These are phyloP conservation scores for Uria lomvia DNA, from an alignment of 2,113 vertebrate species.

Conservation along the genomic window DNA sequence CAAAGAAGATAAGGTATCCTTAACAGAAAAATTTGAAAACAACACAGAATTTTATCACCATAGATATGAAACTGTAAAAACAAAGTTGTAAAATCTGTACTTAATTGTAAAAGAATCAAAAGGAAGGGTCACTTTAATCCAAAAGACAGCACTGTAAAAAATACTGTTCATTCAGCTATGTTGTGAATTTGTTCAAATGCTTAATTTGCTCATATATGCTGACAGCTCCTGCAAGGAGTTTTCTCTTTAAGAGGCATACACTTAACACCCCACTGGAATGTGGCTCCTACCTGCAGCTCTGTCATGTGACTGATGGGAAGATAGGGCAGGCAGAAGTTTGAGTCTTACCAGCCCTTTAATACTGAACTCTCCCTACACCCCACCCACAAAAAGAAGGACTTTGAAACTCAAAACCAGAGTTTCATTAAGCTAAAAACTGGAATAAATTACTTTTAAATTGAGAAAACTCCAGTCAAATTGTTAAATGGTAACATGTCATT, in stretches of 20 bases:
- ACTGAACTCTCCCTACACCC: not conserved
- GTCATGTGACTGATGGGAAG: not conserved
- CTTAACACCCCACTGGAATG: not conserved
- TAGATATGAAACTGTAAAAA: not conserved
- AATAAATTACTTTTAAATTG: not conserved
- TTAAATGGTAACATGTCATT: not conserved
- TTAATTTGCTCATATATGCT: not conserved
- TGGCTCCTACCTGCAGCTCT: not conserved
- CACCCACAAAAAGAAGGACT: not conserved
- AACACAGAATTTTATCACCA: not conserved
- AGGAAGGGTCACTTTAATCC: not conserved
- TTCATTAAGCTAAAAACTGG: not conserved
- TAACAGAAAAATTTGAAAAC: not conserved
- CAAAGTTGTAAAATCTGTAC: not conserved
- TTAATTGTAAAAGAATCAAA: not conserved
- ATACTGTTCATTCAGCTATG: not conserved
- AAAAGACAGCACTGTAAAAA: not conserved
- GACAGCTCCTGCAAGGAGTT: not conserved
- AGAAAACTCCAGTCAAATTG: not conserved
- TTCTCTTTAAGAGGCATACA: not conserved
- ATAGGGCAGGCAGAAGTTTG: not conserved
- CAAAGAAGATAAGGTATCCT: slow-evolving; percentile 79
- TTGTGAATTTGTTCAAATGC: not conserved
- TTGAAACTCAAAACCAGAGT: not conserved
- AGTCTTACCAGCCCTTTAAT: not conserved